Evolutionary conservation across 2,888 invertebrate genomes (phyloP).

Genomic region (Drosophila borealis): DNA sequence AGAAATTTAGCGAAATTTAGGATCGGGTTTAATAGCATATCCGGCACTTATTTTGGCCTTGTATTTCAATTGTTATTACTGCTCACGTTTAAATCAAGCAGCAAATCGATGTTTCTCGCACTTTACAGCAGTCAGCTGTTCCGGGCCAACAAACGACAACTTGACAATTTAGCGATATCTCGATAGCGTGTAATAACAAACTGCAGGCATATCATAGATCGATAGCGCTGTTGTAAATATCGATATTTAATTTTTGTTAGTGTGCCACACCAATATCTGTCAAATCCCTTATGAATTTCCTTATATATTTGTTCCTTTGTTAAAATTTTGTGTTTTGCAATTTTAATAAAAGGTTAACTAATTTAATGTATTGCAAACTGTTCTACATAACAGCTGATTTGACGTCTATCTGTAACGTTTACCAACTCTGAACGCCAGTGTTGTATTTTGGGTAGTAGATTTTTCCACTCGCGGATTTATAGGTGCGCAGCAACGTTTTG

Average conservation of each 20-base stretch:
- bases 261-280: slow-evolving; percentile 2
- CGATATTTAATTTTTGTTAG: slow-evolving; percentile 20
- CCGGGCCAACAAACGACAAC: slow-evolving; percentile 4
- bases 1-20: background rate
- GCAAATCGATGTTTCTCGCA: background rate
- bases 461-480: slow-evolving; percentile 61
- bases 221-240: background rate
- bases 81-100: background rate
- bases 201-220: slow-evolving; percentile 2
- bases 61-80: background rate
- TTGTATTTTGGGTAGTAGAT: slow-evolving; percentile 59
- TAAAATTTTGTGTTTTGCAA: slow-evolving; percentile 4
- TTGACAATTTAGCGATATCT: slow-evolving; percentile 11
- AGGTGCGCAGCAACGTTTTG: slow-evolving; percentile 54
- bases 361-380: background rate
- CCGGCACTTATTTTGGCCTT: background rate
- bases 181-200: slow-evolving; percentile 12
- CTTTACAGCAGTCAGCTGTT: slow-evolving; percentile 38
- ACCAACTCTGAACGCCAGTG: slow-evolving; percentile 48
- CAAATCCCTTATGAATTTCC: background rate
- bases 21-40: background rate
- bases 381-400: slow-evolving; percentile 39
- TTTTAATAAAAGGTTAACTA: background rate
- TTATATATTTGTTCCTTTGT: background rate
- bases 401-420: slow-evolving; percentile 1